phyloP scores from a whole-genome alignment of 2,888 invertebrate genomes.

The Limnephilus rhombicus region DNA sequence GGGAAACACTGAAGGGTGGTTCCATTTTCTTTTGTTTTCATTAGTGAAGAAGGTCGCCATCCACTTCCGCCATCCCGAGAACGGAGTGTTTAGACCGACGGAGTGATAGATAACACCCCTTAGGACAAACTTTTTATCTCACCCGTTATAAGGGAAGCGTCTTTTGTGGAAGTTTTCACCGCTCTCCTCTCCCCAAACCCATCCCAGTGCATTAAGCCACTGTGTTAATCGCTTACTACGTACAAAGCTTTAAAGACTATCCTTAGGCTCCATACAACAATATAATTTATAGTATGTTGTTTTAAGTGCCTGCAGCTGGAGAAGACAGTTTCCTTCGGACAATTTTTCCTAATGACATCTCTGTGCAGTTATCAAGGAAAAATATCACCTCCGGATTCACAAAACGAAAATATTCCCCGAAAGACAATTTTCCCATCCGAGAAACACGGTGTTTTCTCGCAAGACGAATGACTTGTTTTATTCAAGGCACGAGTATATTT shows the following conservation, averaged over 20 bases:
- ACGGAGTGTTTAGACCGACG: not conserved
- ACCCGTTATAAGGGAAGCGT: constrained; percentile 44
- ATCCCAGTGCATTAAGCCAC: constrained; percentile 44
- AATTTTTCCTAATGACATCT: constrained; percentile 27
- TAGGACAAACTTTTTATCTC: constrained; percentile 56
- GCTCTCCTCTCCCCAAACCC: not conserved
- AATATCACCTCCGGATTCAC: constrained; percentile 5
- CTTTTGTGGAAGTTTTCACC: constrained; percentile 50
- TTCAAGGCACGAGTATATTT: not conserved
- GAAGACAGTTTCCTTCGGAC: not conserved
- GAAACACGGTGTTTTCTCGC: not conserved
- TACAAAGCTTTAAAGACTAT: not conserved
- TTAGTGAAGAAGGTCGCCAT: constrained; percentile 40
- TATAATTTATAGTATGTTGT: not conserved
- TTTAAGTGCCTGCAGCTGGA: not conserved
- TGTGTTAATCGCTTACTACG: constrained; percentile 45
- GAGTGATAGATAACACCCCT: constrained; percentile 53
- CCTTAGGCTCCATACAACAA: not conserved
- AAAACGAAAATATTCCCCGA: not conserved
- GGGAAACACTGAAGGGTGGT: not conserved
- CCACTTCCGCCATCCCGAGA: not conserved
- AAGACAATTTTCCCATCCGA: not conserved
- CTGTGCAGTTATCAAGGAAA: constrained; percentile 19
- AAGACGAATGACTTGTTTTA: not conserved
- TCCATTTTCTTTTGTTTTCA: constrained; percentile 54